Evolutionary conservation across 2,797 vertebrate species (phyloP), one percentile per base, ranked within the genome.

Genomic region (Prionace glauca): DNA sequence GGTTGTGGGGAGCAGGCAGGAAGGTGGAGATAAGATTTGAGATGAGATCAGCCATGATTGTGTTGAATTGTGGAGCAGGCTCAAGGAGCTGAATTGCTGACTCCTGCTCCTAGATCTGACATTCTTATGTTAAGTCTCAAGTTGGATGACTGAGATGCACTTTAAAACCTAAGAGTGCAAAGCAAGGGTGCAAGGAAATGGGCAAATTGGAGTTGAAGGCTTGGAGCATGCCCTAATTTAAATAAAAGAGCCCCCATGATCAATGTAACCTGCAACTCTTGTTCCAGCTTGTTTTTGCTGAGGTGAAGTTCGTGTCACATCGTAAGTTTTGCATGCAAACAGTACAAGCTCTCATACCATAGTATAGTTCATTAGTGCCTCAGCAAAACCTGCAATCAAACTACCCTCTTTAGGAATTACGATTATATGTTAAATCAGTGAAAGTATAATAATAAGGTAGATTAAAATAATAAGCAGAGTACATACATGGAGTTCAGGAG

Each of bases 401-500:
- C 2, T 0, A 29, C 24, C 20, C 67, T 45, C 11, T 26, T 45
- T 7, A 45, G 20, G 9, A n/a, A 11, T 71, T 94, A 45, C n/a
- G 3, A 71, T 45, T 94, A 77, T n/a, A 77, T 60, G 90, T 7
- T 41, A 45, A 92, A 18, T 41, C 11, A 36, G 90, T 92, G 9
- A 41, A 94, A 60, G 1, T 74, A 50, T n/a, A 77, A 77, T 72
- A 56, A 94, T 18, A 84, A 84, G 41, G 14, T 12, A 10, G 29
- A 88, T 29, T 0, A 56, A 88, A 3, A 56, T 56, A 24, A 60
- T 50, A 88, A 56, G 14, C 81, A 69, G 5, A 56, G 7, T 16
- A 97, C 99, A 99, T 98, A 99, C 99, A 88, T 99, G 99, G 96
- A 99, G 98, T 96, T 99, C 99, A 95, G 98, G 98, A 45, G 99